A percentile compares a stretch with the other conserved stretches of the same genome.
phyloP scores from a whole-genome alignment of 2,888 invertebrate genomes.

The Litoditis marina region DNA sequence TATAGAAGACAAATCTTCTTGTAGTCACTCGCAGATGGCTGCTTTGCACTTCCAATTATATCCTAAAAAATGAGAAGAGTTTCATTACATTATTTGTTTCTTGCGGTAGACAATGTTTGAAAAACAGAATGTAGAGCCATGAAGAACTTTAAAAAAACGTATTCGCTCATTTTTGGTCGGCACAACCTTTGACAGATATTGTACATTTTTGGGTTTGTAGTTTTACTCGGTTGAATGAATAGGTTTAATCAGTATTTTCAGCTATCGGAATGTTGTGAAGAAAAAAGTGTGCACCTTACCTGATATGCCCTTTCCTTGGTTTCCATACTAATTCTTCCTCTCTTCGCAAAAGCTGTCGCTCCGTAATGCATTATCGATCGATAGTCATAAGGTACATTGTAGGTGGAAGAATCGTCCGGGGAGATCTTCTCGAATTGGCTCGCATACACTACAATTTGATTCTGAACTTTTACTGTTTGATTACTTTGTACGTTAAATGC shows the following conservation, averaged over 20 bases:
- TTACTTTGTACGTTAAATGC: too few relatives aligned
- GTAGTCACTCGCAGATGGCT: slow-evolving; percentile 51
- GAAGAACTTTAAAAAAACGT: too few relatives aligned
- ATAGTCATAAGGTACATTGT: slow-evolving; percentile 52
- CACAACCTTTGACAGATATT: not conserved
- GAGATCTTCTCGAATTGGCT: slow-evolving; percentile 49
- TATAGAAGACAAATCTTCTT: slow-evolving; percentile 53
- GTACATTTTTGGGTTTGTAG: too few relatives aligned
- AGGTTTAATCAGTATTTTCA: not conserved
- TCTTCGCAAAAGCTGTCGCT: slow-evolving; percentile 49
- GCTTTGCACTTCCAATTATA: slow-evolving; percentile 47
- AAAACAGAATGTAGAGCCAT: too few relatives aligned
- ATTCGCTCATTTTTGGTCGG: too few relatives aligned
- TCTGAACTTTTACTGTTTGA: too few relatives aligned
- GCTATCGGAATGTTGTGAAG: not conserved
- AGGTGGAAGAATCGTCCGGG: slow-evolving; percentile 44
- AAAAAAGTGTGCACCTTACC: slow-evolving; percentile 17
- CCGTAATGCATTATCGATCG: slow-evolving; percentile 49
- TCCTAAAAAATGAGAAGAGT: slow-evolving; percentile 40
- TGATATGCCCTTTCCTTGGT: slow-evolving; percentile 41
- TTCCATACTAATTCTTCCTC: slow-evolving; percentile 48
- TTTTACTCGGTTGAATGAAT: too few relatives aligned
- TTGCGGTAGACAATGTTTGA: too few relatives aligned
- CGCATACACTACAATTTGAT: too few relatives aligned
- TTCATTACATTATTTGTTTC: too few relatives aligned